A percentile compares a stretch with the other conserved stretches of the same genome.
phyloP scores from a whole-genome alignment of 2,888 invertebrate genomes.

The Atrina japonica region DNA sequence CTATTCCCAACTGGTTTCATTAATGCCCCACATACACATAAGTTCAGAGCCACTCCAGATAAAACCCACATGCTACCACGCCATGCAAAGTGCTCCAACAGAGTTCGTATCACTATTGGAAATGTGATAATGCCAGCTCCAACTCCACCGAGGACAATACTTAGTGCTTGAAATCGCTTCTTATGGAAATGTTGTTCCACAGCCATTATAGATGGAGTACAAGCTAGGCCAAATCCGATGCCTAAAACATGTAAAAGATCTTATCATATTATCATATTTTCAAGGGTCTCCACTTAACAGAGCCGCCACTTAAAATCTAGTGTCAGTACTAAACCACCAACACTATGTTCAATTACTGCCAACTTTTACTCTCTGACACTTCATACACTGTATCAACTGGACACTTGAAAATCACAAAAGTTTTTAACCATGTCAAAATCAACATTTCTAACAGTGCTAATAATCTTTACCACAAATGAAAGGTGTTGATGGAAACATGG shows the following conservation, averaged over 20 bases:
- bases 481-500: too few species aligned
- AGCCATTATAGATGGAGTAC: constrained; percentile 75
- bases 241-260: constrained; percentile 56
- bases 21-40: constrained; percentile 74
- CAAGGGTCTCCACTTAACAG: too few species aligned
- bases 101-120: constrained; percentile 68
- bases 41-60: constrained; percentile 69
- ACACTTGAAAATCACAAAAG: too few species aligned
- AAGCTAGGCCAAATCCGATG: constrained; percentile 74
- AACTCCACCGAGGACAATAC: constrained; percentile 70
- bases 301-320: too few species aligned
- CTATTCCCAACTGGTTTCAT: constrained; percentile 65
- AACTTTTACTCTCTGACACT: too few species aligned
- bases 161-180: constrained; percentile 69
- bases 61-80: constrained; percentile 71
- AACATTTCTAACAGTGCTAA: too few species aligned
- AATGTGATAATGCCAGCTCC: constrained; percentile 75
- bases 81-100: constrained; percentile 71
- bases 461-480: too few species aligned
- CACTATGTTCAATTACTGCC: too few species aligned
- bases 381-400: too few species aligned
- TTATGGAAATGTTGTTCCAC: constrained; percentile 73
- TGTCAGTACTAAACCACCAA: too few species aligned
- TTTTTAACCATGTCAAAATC: too few species aligned
- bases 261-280: too few species aligned